Conservation (phyloP, 2,113 vertebrate species). For the Xerus inauris region DNA sequence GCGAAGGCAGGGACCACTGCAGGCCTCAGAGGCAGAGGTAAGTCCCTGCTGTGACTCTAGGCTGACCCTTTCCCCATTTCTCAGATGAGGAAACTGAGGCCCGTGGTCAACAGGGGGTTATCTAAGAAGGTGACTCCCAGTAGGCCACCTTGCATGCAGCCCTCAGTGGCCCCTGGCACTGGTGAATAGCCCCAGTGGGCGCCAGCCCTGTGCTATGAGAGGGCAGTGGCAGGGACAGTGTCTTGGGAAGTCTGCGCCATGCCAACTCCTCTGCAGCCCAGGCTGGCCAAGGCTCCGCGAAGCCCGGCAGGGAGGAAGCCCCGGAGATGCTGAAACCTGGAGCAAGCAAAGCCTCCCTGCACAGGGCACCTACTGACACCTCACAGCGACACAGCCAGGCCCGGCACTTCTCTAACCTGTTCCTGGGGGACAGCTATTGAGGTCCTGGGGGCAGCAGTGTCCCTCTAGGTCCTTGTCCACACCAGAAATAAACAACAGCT, state of each 20-base stretch:
- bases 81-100: neutral
- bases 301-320: neutral
- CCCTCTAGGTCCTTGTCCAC: neutral
- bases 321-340: neutral
- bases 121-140: neutral
- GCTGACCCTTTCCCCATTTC: neutral
- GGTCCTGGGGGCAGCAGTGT: neutral
- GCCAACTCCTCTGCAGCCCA: neutral
- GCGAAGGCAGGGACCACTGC: fast-evolving
- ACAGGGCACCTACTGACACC: no score
- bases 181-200: neutral
- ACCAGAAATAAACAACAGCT: neutral
- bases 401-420: fast-evolving
- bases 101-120: fast-evolving
- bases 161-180: neutral
- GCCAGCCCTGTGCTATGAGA: fast-evolving
- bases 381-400: neutral
- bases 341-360: neutral
- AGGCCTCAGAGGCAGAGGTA: neutral
- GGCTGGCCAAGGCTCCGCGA: neutral
- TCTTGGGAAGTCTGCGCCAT: fast-evolving
- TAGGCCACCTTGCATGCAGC: neutral
- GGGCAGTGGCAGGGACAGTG: neutral
- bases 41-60: neutral
- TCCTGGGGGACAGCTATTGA: neutral